A percentile compares a stretch with the other conserved stretches of the same genome.
Conservation (phyloP, 2,888 invertebrate genomes). For the Mechanitis messenoides region DNA sequence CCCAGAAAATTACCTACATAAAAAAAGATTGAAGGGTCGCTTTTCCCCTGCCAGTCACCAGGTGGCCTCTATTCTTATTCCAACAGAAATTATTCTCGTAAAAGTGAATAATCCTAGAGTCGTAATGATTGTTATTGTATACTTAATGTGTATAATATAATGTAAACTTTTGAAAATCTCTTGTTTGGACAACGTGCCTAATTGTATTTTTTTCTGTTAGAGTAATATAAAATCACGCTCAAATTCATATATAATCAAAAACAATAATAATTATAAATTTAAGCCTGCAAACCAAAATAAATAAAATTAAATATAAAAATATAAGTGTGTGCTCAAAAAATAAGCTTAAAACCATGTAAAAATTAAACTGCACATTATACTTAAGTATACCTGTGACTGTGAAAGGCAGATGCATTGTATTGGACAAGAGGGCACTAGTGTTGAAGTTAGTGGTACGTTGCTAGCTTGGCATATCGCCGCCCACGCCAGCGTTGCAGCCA, state of each 20-base stretch:
- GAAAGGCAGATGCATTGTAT: slow-evolving; percentile 90
- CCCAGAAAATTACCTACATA: slow-evolving; percentile 9
- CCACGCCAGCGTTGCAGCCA: slow-evolving; percentile 51
- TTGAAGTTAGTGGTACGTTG: slow-evolving; percentile 55
- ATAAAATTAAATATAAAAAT: too few species aligned
- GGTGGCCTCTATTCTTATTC: slow-evolving; percentile 25
- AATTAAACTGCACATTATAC: neutral
- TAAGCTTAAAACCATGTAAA: neutral
- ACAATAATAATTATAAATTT: too few species aligned
- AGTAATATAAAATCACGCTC: too few species aligned
- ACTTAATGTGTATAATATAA: neutral
- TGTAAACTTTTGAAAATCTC: too few species aligned
- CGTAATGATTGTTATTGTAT: slow-evolving; percentile 16
- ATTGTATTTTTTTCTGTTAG: too few species aligned
- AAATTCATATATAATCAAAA: too few species aligned
- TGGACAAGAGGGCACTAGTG: slow-evolving; percentile 82
- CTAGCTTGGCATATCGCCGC: slow-evolving; percentile 46
- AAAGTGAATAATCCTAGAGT: slow-evolving; percentile 15
- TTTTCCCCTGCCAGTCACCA: slow-evolving; percentile 27
- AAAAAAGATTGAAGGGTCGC: slow-evolving; percentile 20
- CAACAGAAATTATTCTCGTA: slow-evolving; percentile 21
- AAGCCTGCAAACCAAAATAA: too few species aligned
- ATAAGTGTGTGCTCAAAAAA: neutral
- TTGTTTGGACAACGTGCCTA: neutral
- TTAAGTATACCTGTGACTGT: slow-evolving; percentile 83